These are phyloP conservation scores for Camponotus vicinus DNA, from an alignment of 1,140 invertebrate genomes.

Conservation along the genomic window DNA sequence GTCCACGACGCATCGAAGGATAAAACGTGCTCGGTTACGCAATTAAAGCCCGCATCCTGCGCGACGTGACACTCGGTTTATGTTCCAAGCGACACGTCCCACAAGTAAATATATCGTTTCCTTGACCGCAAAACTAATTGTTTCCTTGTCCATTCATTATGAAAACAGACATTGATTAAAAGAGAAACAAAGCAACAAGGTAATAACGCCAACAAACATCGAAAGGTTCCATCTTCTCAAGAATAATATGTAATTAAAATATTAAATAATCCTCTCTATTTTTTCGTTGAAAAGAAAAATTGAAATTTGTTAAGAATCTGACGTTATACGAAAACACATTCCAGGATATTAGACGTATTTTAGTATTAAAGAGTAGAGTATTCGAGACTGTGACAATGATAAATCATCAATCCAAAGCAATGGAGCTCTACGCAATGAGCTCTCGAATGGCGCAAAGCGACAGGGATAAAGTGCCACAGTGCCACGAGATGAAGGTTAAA, in stretches of 20 bases:
- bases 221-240: background rate
- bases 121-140: background rate
- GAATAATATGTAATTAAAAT: background rate
- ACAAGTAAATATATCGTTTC: background rate
- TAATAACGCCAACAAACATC: background rate
- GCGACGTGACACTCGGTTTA: conserved; percentile 47
- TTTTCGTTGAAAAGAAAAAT: too few species aligned
- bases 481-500: conserved; percentile 66
- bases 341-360: background rate
- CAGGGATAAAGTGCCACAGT: conserved; percentile 46
- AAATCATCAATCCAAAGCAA: conserved; percentile 57
- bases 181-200: too few species aligned
- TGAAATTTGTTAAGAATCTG: too few species aligned
- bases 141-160: background rate
- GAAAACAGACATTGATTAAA: background rate
- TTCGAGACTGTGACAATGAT: conserved; percentile 52
- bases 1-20: conserved; percentile 59
- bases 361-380: background rate
- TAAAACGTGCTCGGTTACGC: conserved; percentile 59
- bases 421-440: conserved; percentile 46
- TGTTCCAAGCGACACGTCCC: background rate
- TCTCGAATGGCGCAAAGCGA: conserved; percentile 35
- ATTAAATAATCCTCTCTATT: too few species aligned
- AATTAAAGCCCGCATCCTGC: conserved; percentile 72
- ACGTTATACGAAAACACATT: too few species aligned